These are phyloP conservation scores for Platorchestia sp. DNA, from an alignment of 1,140 invertebrate genomes.

Conservation along the genomic window DNA sequence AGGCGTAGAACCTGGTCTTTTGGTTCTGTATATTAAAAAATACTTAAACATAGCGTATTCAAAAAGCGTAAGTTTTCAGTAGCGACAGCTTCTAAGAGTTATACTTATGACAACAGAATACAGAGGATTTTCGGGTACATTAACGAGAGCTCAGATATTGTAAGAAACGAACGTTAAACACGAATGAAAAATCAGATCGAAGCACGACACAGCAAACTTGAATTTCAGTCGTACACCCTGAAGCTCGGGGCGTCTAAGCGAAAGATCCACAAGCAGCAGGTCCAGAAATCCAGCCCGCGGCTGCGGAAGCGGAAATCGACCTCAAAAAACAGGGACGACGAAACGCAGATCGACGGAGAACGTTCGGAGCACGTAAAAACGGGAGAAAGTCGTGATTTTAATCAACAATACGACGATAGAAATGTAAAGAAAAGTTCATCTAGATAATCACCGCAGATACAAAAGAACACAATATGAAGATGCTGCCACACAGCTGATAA, in stretches of 20 bases:
- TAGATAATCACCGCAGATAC: background rate
- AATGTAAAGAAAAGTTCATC: background rate
- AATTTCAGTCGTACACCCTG: background rate
- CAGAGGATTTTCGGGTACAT: background rate
- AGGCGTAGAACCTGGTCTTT: background rate
- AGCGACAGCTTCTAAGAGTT: too few species aligned
- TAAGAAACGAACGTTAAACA: background rate
- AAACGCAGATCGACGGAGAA: slow-evolving; percentile 19
- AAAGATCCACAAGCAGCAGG: slow-evolving; percentile 31
- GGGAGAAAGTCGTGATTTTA: slow-evolving; percentile 18
- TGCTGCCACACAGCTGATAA: background rate
- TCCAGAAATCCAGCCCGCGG: background rate
- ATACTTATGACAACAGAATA: background rate
- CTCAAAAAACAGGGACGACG: background rate
- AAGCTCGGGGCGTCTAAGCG: background rate
- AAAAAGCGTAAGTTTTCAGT: background rate
- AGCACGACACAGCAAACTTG: background rate
- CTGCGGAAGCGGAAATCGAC: slow-evolving; percentile 46
- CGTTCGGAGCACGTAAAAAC: slow-evolving; percentile 16
- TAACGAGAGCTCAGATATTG: background rate
- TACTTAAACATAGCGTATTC: background rate
- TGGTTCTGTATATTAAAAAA: background rate
- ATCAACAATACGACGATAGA: background rate
- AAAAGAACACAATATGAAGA: background rate
- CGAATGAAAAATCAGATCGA: background rate